phyloP scores from a whole-genome alignment of 2,888 invertebrate species.

The Elmis aenea region DNA sequence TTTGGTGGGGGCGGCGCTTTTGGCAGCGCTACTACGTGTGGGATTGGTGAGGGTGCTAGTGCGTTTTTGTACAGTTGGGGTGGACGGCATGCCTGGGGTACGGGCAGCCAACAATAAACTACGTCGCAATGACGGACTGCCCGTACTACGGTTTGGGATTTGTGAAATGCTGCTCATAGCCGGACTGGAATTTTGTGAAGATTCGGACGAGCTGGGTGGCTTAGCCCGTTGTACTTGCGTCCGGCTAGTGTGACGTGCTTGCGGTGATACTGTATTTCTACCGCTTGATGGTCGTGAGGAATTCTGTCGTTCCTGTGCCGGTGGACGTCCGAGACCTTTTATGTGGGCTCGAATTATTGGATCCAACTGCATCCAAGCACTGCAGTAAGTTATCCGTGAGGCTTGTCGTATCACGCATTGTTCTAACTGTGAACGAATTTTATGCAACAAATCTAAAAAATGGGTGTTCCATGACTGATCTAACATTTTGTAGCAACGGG shows the following conservation, averaged over 20 bases:
- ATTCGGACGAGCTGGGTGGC: conserved; percentile 49
- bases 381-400: conserved; percentile 29
- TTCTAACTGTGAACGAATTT: conserved; percentile 63
- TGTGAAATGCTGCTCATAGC: conserved; percentile 36
- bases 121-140: conserved; percentile 48
- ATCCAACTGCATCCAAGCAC: conserved; percentile 18
- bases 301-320: no score
- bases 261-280: no score
- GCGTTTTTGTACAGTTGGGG: conserved; percentile 48
- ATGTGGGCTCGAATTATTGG: conserved; percentile 54
- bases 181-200: conserved; percentile 66
- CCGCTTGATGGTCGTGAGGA: no score
- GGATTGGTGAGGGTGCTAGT: conserved; percentile 51
- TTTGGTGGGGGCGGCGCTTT: conserved; percentile 13
- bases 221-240: conserved; percentile 36
- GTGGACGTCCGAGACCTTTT: no score
- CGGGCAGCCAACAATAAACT: conserved; percentile 52
- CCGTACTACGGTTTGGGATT: conserved; percentile 19
- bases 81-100: conserved; percentile 51
- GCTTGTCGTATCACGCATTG: conserved; percentile 65
- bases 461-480: conserved; percentile 38
- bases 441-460: conserved; percentile 51
- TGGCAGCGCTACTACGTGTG: conserved; percentile 52
- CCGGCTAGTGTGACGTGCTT: conserved; percentile 45
- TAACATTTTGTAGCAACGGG: conserved; percentile 44